Evolutionary conservation across 2,888 invertebrate genomes (phyloP), one percentile per base, ranked within the genome.

Genomic region (Lasius platythorax): DNA sequence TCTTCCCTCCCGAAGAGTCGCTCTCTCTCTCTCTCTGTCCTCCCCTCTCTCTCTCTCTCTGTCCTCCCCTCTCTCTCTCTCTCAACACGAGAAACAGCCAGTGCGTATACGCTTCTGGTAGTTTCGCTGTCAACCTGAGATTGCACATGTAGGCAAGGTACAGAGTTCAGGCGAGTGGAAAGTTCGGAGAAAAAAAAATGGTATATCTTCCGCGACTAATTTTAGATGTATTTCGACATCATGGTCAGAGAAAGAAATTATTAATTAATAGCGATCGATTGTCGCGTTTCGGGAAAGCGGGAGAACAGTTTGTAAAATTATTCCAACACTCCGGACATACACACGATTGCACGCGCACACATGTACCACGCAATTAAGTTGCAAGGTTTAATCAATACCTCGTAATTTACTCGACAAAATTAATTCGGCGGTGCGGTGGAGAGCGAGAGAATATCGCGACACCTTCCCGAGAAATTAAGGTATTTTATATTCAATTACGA

Each of bases 111-210:
- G 46, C 46, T 46, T 50, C 50, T 50, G 18, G 46, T 46, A 50
- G 50, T 50, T 50, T 50, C 2, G 50, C 50, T n/a, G 8, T 18
- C 50, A 18, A 15, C 18, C 5, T 18, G 50, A 50, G 18, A 50
- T n/a, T 6, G 28, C 23, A 11, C 18, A 3, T 23, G 15, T 6
- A 11, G 11, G 53, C 64, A n/a, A n/a, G 53, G 72, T 66, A 53
- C 75, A 28, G 63, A 76, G 67, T 74, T 81, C 81, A 63, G 46
- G 64, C 81, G 64, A 73, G 76, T 46, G 82, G 79, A 88, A 87
- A 87, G 89, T 88, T 88, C 76, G 75, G 58, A 81, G 82, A 67
- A 76, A 87, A 66, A 63, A 82, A 88, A 88, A n/a, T 82, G 30
- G 68, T 70, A 72, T 8, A 18, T 28, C n/a, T 53, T 15, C 61